A percentile compares a stretch with the other conserved stretches of the same genome.
These are phyloP conservation scores for Phoxinus phoxinus DNA, from an alignment of 2,113 vertebrate genomes.

Conservation along the genomic window DNA sequence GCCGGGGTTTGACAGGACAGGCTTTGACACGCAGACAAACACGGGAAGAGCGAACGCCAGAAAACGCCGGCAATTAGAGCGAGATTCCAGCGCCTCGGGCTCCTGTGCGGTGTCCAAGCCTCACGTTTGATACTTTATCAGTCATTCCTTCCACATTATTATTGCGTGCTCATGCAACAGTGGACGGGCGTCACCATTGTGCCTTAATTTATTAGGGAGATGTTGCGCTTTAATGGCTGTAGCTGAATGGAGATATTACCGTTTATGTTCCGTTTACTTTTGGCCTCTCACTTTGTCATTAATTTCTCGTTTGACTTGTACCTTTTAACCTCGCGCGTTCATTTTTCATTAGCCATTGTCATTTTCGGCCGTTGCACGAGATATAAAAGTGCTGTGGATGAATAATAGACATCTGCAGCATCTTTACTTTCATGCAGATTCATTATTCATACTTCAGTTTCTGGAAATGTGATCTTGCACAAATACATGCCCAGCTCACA, in stretches of 20 bases:
- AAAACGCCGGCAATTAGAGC: no score
- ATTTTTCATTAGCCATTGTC: conserved; percentile 70
- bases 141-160: no score
- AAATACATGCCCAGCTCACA: background rate
- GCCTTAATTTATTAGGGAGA: background rate
- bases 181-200: no score
- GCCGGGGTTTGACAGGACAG: conserved; percentile 69
- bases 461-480: background rate
- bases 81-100: no score
- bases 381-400: conserved; percentile 63
- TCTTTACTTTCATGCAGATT: conserved; percentile 61
- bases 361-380: conserved; percentile 62
- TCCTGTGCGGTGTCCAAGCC: no score
- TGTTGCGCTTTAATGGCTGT: conserved; percentile 54
- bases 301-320: conserved; percentile 68
- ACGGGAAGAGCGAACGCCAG: background rate
- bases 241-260: conserved; percentile 62
- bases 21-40: conserved; percentile 49
- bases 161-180: no score
- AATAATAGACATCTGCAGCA: conserved; percentile 67
- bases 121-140: no score
- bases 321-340: conserved; percentile 67
- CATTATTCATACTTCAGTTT: conserved; percentile 63
- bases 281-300: conserved; percentile 64
- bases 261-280: conserved; percentile 68